These are phyloP conservation scores for Caranx ignobilis DNA, from an alignment of 2,113 vertebrate genomes.

Conservation along the genomic window DNA sequence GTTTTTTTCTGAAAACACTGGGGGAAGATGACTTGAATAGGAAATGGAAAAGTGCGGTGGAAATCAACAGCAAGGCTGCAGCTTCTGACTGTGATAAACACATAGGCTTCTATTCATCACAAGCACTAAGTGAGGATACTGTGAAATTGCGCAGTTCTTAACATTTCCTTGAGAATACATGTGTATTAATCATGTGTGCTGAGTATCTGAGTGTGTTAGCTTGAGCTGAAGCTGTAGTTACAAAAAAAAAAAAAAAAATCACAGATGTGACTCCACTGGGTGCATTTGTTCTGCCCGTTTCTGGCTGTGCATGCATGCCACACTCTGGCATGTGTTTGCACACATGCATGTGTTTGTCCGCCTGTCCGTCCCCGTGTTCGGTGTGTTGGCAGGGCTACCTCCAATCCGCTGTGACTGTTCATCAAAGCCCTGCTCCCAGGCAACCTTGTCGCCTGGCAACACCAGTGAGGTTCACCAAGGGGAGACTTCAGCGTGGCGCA, in stretches of 20 bases:
- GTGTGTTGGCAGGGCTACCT: conserved; percentile 53
- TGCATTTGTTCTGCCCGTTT: conserved; percentile 5
- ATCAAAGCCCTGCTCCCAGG: conserved; percentile 81
- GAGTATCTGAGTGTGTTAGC: no score
- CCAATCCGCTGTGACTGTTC: conserved; percentile 74
- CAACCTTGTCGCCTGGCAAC: conserved; percentile 86
- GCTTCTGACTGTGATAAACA: conserved; percentile 17
- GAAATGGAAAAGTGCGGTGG: conserved; percentile 2
- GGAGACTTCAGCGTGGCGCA: conserved; percentile 60
- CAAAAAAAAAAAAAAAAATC: background rate
- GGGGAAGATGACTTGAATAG: conserved; percentile 2
- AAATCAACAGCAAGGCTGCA: conserved; percentile 1
- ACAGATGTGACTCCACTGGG: background rate
- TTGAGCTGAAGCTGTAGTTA: background rate
- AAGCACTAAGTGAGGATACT: conserved; percentile 5
- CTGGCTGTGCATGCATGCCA: conserved; percentile 1
- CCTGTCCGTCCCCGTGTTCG: conserved; percentile 38
- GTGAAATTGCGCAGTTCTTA: background rate
- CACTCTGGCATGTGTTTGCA: conserved; percentile 37
- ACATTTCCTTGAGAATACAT: background rate
- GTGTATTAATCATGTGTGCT: background rate
- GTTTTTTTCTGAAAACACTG: conserved; percentile 36
- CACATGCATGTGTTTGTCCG: conserved; percentile 43
- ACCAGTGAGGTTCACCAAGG: conserved; percentile 62
- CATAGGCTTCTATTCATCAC: conserved; percentile 3